Conservation (phyloP, 2,113 vertebrate genomes). For the Gobius niger region DNA sequence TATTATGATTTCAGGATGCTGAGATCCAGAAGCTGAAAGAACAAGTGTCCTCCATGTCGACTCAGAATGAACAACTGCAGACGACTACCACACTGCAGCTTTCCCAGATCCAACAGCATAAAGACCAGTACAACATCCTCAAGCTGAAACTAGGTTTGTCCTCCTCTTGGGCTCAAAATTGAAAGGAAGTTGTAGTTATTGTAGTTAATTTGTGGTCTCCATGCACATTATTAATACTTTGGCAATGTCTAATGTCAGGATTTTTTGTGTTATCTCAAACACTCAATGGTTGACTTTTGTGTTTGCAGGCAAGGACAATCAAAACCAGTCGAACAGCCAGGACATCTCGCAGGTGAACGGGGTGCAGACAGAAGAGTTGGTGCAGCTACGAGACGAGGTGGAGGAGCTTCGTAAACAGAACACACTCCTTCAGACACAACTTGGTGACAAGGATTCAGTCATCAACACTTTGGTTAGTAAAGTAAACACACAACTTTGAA, state of each 20-base stretch:
- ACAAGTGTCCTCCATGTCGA: slow-evolving; percentile 77
- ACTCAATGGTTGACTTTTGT: neutral
- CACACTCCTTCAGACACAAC: slow-evolving; percentile 80
- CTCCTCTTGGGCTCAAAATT: neutral
- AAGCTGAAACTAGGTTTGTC: slow-evolving; percentile 90
- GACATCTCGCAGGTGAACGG: slow-evolving; percentile 85
- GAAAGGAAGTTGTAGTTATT: no score
- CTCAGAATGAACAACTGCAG: slow-evolving; percentile 88
- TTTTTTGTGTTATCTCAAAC: neutral
- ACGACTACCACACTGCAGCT: slow-evolving; percentile 85
- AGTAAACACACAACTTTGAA: neutral
- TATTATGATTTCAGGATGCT: slow-evolving; percentile 77
- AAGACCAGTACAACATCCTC: slow-evolving; percentile 96
- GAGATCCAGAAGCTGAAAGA: slow-evolving; percentile 93
- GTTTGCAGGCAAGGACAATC: slow-evolving; percentile 69
- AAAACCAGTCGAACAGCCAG: slow-evolving; percentile 84
- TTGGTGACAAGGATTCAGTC: slow-evolving; percentile 84
- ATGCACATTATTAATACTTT: no score
- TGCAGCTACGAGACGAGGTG: slow-evolving; percentile 82
- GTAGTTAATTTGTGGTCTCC: no score
- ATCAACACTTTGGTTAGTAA: slow-evolving; percentile 83
- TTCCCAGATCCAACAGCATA: slow-evolving; percentile 95
- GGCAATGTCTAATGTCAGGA: no score
- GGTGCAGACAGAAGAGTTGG: slow-evolving; percentile 86
- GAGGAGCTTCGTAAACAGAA: slow-evolving; percentile 85